Conservation (phyloP, 2,113 vertebrate genomes). For the Tachuris rubrigastra region DNA sequence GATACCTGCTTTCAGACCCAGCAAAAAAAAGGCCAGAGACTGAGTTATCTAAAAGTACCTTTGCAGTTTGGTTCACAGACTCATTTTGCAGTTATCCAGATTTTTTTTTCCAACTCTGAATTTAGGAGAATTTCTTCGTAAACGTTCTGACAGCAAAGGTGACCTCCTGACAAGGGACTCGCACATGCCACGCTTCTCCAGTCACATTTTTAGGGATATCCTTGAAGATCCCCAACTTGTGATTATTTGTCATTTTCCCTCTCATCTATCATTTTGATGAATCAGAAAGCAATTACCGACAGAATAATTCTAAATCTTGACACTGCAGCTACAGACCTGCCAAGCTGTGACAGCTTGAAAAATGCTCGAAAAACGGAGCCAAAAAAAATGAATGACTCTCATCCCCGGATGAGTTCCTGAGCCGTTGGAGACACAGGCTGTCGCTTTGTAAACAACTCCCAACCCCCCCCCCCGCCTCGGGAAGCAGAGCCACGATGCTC, state of each 20-base stretch:
- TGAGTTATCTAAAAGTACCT: constrained; percentile 6
- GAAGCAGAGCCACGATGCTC: neutral
- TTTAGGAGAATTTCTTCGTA: constrained; percentile 32
- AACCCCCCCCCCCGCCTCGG: neutral
- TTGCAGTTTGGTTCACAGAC: neutral
- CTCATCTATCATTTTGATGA: constrained; percentile 71
- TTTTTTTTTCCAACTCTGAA: neutral
- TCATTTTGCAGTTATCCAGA: neutral
- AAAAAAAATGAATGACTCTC: constrained; percentile 66
- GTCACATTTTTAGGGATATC: constrained; percentile 64
- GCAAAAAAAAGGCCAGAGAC: neutral
- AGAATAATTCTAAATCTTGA: constrained; percentile 73
- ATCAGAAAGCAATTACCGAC: constrained; percentile 72
- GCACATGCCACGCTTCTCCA: neutral
- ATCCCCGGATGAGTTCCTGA: constrained; percentile 59
- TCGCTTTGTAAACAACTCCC: constrained; percentile 55
- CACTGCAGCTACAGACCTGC: constrained; percentile 69
- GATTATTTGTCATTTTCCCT: constrained; percentile 70
- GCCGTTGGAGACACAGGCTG: constrained; percentile 47
- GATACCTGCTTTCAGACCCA: neutral
- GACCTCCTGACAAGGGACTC: constrained; percentile 43
- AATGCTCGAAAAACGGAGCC: constrained; percentile 63
- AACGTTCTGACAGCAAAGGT: constrained; percentile 47
- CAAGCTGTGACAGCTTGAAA: constrained; percentile 72
- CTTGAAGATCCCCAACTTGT: constrained; percentile 64